phyloP scores from a whole-genome alignment of 2,888 invertebrate species.

The Lycia hirtaria region DNA sequence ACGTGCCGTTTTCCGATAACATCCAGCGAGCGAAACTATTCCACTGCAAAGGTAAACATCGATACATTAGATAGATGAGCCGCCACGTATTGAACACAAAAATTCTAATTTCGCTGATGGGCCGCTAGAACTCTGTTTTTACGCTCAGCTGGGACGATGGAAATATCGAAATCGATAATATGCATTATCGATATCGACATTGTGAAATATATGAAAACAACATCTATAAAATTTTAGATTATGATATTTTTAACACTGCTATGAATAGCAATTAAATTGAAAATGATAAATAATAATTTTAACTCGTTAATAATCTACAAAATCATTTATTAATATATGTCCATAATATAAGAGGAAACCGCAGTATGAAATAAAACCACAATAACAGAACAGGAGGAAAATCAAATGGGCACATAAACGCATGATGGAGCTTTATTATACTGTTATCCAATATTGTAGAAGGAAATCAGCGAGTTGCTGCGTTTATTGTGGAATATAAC shows the following conservation, averaged over 20 bases:
- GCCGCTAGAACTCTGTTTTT: neutral
- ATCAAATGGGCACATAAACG: neutral
- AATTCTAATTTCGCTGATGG: constrained; percentile 23
- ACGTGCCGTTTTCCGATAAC: constrained; percentile 11
- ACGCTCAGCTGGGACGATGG: neutral
- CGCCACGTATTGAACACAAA: constrained; percentile 5
- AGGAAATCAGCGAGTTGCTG: neutral
- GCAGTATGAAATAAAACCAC: neutral
- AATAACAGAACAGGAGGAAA: constrained; percentile 1
- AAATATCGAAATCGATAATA: neutral
- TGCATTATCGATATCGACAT: constrained; percentile 2
- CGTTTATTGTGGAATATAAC: neutral
- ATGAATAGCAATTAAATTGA: too few species aligned
- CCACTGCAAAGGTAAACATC: constrained; percentile 10
- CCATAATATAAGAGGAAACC: neutral
- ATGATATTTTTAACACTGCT: neutral
- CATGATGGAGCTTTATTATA: neutral
- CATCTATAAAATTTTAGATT: too few species aligned
- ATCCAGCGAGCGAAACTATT: constrained; percentile 1
- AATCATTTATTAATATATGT: neutral
- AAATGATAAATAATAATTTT: too few species aligned
- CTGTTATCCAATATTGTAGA: constrained; percentile 1
- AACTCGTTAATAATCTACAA: neutral
- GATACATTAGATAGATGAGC: constrained; percentile 11
- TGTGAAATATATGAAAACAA: neutral